phyloP scores from a whole-genome alignment of 2,113 vertebrate genomes.

The Lepus europaeus region DNA sequence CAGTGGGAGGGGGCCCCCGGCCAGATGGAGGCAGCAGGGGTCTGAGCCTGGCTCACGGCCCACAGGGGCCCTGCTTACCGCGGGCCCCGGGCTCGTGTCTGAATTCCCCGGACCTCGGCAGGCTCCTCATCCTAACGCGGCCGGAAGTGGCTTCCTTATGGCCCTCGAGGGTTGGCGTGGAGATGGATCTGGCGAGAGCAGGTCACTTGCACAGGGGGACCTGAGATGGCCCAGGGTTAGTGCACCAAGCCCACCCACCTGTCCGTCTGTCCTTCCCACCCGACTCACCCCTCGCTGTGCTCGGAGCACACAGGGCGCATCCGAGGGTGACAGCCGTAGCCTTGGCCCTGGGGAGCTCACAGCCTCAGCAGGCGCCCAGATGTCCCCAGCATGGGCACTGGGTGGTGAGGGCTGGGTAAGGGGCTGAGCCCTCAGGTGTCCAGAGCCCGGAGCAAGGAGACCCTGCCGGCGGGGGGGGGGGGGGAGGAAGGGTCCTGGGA shows the following conservation, averaged over 20 bases:
- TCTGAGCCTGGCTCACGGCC: neutral
- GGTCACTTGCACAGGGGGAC: no score
- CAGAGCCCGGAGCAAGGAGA: neutral
- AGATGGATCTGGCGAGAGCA: no score
- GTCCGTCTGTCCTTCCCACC: fast-evolving
- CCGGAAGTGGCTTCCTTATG: no score
- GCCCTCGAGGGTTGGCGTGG: neutral
- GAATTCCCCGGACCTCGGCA: neutral
- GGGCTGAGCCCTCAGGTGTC: neutral
- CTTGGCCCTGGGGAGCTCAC: neutral
- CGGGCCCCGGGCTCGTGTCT: neutral
- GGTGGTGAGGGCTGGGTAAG: neutral
- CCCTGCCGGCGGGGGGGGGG: fast-evolving
- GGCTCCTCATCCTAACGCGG: neutral
- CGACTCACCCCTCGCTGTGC: no score
- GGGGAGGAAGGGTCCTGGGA: neutral
- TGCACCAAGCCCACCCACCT: neutral
- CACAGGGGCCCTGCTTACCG: neutral
- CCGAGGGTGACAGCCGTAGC: no score
- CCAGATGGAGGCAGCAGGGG: neutral
- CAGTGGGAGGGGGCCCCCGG: neutral
- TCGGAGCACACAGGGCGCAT: no score
- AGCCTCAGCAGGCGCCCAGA: neutral
- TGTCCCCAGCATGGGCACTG: neutral
- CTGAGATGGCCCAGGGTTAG: no score